These are phyloP conservation scores for Botia almorhae DNA, from an alignment of 2,797 vertebrate species.

Conservation along the genomic window DNA sequence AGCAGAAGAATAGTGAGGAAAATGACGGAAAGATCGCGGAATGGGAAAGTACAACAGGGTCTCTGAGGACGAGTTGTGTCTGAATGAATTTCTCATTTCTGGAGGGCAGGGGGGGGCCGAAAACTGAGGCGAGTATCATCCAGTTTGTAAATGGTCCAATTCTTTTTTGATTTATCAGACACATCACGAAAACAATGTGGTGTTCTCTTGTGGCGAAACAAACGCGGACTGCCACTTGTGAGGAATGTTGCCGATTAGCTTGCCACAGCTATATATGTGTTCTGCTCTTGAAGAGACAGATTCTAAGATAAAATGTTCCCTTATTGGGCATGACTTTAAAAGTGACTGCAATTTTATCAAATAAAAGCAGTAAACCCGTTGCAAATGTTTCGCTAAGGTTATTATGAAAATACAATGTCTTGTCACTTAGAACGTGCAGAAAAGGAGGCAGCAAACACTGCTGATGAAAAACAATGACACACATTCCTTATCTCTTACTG, in stretches of 20 bases:
- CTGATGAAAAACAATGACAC: not conserved
- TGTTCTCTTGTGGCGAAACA: conserved; percentile 44
- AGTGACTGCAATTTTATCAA: not conserved
- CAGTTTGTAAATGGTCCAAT: conserved; percentile 52
- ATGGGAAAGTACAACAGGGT: conserved; percentile 17
- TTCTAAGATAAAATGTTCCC: conserved; percentile 8
- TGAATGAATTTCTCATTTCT: conserved; percentile 56
- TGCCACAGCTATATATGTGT: not conserved
- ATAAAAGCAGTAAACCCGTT: not conserved
- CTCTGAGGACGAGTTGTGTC: conserved; percentile 24
- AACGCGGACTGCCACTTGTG: conserved; percentile 29
- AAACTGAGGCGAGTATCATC: conserved; percentile 48
- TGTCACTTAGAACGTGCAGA: no score
- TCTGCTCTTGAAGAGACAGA: not conserved
- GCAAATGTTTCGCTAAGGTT: not conserved
- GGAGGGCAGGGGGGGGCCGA: conserved; percentile 42
- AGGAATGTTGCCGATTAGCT: conserved; percentile 37
- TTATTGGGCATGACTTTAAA: conserved; percentile 20
- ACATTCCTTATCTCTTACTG: not conserved
- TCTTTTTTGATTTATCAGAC: conserved; percentile 55
- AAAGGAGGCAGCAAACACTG: not conserved
- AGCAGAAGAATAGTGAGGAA: not conserved
- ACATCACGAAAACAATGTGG: conserved; percentile 46
- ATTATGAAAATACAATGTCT: not conserved
- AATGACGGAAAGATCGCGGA: conserved; percentile 30